Evolutionary conservation across 2,113 vertebrate genomes (phyloP), one percentile per base, ranked within the genome.

Genomic region (Corydoras sp.): DNA sequence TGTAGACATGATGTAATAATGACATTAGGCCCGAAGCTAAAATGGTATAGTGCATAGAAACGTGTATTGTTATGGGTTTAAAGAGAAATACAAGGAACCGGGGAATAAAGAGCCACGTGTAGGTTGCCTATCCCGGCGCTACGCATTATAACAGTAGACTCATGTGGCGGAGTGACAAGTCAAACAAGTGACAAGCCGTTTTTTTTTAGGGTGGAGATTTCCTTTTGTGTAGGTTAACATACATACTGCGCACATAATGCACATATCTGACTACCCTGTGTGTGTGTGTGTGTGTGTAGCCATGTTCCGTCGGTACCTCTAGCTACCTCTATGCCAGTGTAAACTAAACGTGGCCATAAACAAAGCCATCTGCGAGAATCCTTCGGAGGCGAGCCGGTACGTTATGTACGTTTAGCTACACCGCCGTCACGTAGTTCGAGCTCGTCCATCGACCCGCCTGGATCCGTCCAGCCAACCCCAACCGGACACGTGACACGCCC

Each of bases 241-340:
- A 7, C 14, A n/a, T 56, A n/a, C 5, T n/a, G 54, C 12, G n/a
- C 15, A n/a, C 54, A n/a, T 56, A 56, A 56, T 7, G 10, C 13
- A 43, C 35, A 43, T 43, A 43, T 43, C 35, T 43, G 4, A 43
- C 35, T 43, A 43, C 35, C 35, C 58, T 63, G 60, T 65, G 62
- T 56, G 70, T 72, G 62, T 65, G 32, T 49, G 70, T 64, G 63
- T 67, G 15, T 72, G 74, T 76, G 51, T 62, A 18, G 9, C 43
- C 62, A 14, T 10, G n/a, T 31, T 53, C 29, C 5, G 65, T 5
- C 30, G 24, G 48, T 53, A 14, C 48, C 63, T 66, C 56, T 65
- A 59, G 63, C 71, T 73, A 73, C 71, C 71, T 73, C 43, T 59
- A 60, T 14, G 24, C 53, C 62, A 50, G 43, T 71, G 6, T 49